Evolutionary conservation across 2,797 vertebrate species (phyloP), one percentile per base, ranked within the genome.

Genomic region (Mastacembelus armatus): DNA sequence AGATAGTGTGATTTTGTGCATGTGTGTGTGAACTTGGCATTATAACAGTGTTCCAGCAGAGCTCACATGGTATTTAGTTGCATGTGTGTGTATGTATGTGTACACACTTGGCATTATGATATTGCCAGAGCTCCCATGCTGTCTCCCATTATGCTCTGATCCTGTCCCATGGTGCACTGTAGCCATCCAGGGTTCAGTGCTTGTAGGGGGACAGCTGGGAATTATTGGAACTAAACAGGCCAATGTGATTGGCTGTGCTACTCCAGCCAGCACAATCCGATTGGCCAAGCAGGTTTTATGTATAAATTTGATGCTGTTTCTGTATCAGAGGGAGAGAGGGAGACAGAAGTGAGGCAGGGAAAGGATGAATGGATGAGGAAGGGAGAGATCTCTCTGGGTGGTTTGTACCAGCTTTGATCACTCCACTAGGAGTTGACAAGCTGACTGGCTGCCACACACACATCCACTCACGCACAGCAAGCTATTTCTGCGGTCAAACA

Each of bases 381-480:
- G 70, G 81, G 75, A 71, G 78, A 70, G 78, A 75, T 85, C 88
- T 88, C 88, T 83, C 83, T 90, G 89, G 89, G 89, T 91, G 91
- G 89, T 88, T 90, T 78, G 78, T 80, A 81, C 68, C 50, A 70
- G 83, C 91, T 92, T 91, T 92, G 89, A 92, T 90, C 89, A 87
- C 84, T 85, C 81, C 82, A 77, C 85, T 84, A 81, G 83, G 85
- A 81, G 80, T 72, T 83, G 88, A 91, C 88, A 89, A 82, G 80
- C 81, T 77, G 78, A 87, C 68, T 84, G 81, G 78, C 81, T 77
- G 40, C 48, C 68, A 44, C 76, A 68, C 69, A 52, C 43, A 39
- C 40, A 44, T 26, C 65, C 40, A 43, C 40, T 44, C 40, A 42
- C 50, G n/a, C 47, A 48, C 63, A 50, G 62, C 71, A 39, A 74